Base-by-base conservation (phyloP, 2,113 vertebrate species). In the Alces alces region DNA sequence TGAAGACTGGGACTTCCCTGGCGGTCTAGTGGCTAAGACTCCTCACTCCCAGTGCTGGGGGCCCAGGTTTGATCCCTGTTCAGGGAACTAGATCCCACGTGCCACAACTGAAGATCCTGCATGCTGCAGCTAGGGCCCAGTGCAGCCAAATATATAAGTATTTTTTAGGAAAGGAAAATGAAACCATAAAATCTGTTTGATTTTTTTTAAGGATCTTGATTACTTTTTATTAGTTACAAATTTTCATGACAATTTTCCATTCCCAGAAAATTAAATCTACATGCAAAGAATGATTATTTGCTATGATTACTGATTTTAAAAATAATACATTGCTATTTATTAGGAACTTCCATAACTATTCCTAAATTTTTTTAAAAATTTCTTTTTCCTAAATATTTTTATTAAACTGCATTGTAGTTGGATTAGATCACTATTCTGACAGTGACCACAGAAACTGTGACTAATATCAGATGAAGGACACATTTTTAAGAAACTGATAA, bases 181-280 rank as follows among this genome's bases (percentile, higher is more conserved):
- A 70, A 70, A 45, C 50, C 61, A 33, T 45, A n/a, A 86, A 43
- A 58, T 30, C 3, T 52, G 2, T n/a, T 4, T 6, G 11, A 14
- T 43, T 43, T 14, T 30, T 76, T 83, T 54, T 4, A 92, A 76
- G 43, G 10, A 54, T 64, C 14, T 80, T 94, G 33, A 12, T 64
- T 36, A 45, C 12, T 87, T 97, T 73, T 73, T 57, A 66, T 82
- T 87, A 79, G 39, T 96, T 95, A 73, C 76, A 54, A 95, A n/a
- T 86, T 88, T 96, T 85, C 12, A 76, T 64, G 13, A 54, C 30
- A 85, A 39, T 55, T 92, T 12, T 57, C 4, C 45, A 94, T 50
- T 83, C 5, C 57, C 43, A 79, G 85, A 90, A 97, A 89, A 94
- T 94, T 79, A 91, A 94, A 79, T 45, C 27, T 43, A 28, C 2